phyloP scores from a whole-genome alignment of 1,140 invertebrate genomes.

The Druon quercuslanigerum region DNA sequence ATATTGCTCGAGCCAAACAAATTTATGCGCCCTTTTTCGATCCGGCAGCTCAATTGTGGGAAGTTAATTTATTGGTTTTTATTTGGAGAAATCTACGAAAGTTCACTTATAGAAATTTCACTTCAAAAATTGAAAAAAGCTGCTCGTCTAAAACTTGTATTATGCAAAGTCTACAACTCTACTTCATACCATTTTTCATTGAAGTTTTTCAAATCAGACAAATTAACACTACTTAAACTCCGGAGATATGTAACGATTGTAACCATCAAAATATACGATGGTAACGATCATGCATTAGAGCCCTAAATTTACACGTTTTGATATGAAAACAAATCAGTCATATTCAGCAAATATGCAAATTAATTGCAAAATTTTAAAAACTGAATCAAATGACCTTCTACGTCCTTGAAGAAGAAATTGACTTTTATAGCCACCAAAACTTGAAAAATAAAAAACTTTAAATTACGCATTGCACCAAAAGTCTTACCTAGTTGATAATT shows the following conservation, averaged over 20 bases:
- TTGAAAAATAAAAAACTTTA: not conserved
- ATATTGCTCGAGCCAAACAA: too few relatives aligned
- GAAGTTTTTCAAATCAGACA: not conserved
- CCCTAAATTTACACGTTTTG: not conserved
- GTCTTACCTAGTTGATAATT: slow-evolving; percentile 41
- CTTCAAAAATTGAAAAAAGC: not conserved
- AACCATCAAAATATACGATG: slow-evolving; percentile 45
- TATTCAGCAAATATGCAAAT: slow-evolving; percentile 5
- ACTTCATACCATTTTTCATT: not conserved
- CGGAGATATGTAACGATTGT: slow-evolving; percentile 10
- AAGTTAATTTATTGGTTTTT: not conserved
- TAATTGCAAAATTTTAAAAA: slow-evolving; percentile 21
- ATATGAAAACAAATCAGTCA: slow-evolving; percentile 10
- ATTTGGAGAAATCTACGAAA: not conserved
- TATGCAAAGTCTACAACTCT: too few relatives aligned
- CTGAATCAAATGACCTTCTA: slow-evolving; percentile 58
- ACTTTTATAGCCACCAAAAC: not conserved
- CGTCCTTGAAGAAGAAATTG: slow-evolving; percentile 57
- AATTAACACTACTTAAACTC: not conserved
- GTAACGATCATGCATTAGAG: not conserved
- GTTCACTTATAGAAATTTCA: not conserved
- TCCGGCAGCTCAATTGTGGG: too few relatives aligned
- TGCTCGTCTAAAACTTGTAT: too few relatives aligned
- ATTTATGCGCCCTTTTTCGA: too few relatives aligned
- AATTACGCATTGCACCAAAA: not conserved